Conservation (phyloP, 2,888 invertebrate genomes). For the Graphium colonna region DNA sequence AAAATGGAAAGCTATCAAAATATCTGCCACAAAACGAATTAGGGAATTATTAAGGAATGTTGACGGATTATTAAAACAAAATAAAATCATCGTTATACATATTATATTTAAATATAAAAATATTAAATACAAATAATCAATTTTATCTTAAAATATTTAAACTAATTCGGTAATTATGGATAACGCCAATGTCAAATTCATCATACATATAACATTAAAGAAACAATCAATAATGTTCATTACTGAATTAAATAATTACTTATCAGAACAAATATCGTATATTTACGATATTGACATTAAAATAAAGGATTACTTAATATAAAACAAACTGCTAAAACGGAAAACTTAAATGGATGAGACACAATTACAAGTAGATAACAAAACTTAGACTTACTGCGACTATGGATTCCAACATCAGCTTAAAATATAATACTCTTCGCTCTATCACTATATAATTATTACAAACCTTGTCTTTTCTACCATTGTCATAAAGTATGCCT, state of each 20-base stretch:
- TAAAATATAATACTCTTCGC: neutral
- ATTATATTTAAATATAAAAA: conserved; percentile 22
- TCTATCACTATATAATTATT: neutral
- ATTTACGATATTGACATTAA: conserved; percentile 5
- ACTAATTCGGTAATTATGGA: conserved; percentile 7
- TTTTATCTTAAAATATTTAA: conserved; percentile 11
- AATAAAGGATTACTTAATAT: neutral
- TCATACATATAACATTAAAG: neutral
- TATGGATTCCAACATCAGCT: neutral
- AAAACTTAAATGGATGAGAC: conserved; percentile 8
- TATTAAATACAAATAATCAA: conserved; percentile 17
- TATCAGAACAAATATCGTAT: conserved; percentile 4
- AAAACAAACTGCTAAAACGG: neutral
- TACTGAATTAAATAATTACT: conserved; percentile 12
- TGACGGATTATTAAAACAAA: neutral
- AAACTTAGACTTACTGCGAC: neutral
- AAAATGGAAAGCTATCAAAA: too few relatives aligned
- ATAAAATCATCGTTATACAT: neutral
- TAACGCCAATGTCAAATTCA: conserved; percentile 3
- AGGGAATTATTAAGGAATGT: too few relatives aligned
- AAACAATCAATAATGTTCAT: neutral
- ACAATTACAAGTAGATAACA: neutral
- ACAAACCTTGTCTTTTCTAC: neutral
- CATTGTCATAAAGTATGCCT: conserved; percentile 1
- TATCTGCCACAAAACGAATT: too few relatives aligned